phyloP scores from a whole-genome alignment of 2,888 invertebrate genomes.

The Sabatieria punctata region DNA sequence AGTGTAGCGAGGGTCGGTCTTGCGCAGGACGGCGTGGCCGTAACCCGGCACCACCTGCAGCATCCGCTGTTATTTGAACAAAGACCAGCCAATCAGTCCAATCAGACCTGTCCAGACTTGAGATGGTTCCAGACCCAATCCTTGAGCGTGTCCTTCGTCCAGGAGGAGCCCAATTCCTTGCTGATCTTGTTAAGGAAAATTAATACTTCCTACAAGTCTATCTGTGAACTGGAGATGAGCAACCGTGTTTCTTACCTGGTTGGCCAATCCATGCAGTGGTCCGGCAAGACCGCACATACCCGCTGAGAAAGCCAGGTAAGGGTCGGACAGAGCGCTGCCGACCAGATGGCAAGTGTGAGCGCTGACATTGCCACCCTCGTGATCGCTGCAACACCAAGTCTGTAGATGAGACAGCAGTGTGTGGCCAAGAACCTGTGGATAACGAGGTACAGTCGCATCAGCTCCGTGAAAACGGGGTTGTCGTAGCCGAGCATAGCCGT shows the following conservation, averaged over 20 bases:
- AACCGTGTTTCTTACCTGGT: slow-evolving; percentile 51
- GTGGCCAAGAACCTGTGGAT: slow-evolving; percentile 52
- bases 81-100: slow-evolving; percentile 5
- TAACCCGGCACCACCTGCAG: slow-evolving; percentile 75
- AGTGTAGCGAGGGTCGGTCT: slow-evolving; percentile 78
- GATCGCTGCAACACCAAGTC: slow-evolving; percentile 48
- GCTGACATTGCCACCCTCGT: slow-evolving; percentile 89
- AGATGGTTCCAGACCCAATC: slow-evolving; percentile 95
- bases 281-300: slow-evolving; percentile 86
- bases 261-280: slow-evolving; percentile 83
- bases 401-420: slow-evolving; percentile 1
- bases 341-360: slow-evolving; percentile 86
- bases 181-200: slow-evolving; percentile 81
- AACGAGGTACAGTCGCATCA: slow-evolving; percentile 77
- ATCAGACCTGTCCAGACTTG: slow-evolving; percentile 67
- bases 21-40: slow-evolving; percentile 84
- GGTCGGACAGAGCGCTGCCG: slow-evolving; percentile 79
- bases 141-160: slow-evolving; percentile 73
- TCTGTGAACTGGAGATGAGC: neutral
- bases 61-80: neutral
- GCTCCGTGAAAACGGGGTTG: slow-evolving; percentile 61
- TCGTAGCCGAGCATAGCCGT: slow-evolving; percentile 70
- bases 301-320: slow-evolving; percentile 75
- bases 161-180: slow-evolving; percentile 58
- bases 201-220: slow-evolving; percentile 48